Base-by-base conservation (phyloP, 1,140 invertebrate species). In the Papilio polyxenes region DNA sequence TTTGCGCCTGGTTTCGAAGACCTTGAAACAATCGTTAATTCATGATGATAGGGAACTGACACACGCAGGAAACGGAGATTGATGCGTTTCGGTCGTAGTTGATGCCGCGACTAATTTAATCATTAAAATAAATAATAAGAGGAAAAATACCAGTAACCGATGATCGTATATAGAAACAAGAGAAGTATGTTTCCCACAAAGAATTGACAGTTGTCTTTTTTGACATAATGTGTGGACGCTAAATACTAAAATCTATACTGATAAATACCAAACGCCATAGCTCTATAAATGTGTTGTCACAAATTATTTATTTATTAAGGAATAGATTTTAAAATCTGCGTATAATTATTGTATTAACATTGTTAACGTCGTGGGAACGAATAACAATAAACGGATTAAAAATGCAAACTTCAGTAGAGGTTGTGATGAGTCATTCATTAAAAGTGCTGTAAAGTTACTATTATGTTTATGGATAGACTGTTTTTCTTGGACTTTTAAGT, bases 11-110 rank as follows among this genome's bases (percentile, higher is more conserved):
- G 65, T 72, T 17, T 72, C 65, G 11, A 37, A 72, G 65, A 15
- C 65, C 65, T 72, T 72, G 65, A 15, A 37, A 72, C 65, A 72
- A 15, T 72, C 65, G 65, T 37, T 72, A 72, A 72, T 72, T 72
- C 65, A 72, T 37, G 31, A 37, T 72, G 65, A 40, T 31, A 37
- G 31, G 13, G 65, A 72, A 2, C 31, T 37, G 31, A 31, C 10
- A 69, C 31, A 72, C 31, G 65, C 65, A 72, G 65, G 65, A 72
- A 72, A 72, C 31, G 11, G 65, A 69, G 23, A 72, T 72, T 72
- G 62, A 65, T 65, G 31, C 31, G 65, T 40, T 40, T 72, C 31
- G 13, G 23, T 72, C 65, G 40, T 72, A 37, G 3, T 65, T 65
- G 11, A 65, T 15, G 23, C 23, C 23, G 20, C 23, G 10, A 15